A percentile compares a stretch with the other conserved stretches of the same genome.
Conservation (phyloP, 2,797 vertebrate genomes). For the Tenualosa ilisha region DNA sequence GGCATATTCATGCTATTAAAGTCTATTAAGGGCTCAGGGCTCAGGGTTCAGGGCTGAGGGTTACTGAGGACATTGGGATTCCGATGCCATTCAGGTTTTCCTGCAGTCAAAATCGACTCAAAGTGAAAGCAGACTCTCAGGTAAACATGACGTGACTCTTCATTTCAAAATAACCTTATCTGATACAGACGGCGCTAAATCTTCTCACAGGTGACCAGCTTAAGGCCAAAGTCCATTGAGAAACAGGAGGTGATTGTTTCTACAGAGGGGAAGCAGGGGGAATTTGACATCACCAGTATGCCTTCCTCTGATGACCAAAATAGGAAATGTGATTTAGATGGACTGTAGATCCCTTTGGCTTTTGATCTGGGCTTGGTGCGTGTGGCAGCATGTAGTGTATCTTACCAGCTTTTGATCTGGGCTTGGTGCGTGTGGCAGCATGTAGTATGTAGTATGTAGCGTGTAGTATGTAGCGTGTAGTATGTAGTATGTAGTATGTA, state of each 20-base stretch:
- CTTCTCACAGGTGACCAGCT: not conserved
- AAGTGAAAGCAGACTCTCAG: not conserved
- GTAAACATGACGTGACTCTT: not conserved
- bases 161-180: not conserved
- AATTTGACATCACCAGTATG: too few species aligned
- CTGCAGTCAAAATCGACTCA: not conserved
- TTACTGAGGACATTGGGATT: too few species aligned
- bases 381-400: not conserved
- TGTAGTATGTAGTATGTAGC: not conserved
- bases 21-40: too few species aligned
- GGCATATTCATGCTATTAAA: too few species aligned
- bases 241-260: not conserved
- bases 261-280: not conserved
- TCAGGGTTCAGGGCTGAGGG: too few species aligned
- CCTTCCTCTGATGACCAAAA: too few species aligned
- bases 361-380: not conserved
- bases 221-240: not conserved
- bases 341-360: not conserved
- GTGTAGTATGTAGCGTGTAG: too few species aligned
- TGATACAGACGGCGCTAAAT: not conserved
- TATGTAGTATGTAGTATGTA: too few species aligned
- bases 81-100: too few species aligned
- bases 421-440: not conserved
- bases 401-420: constrained; percentile 74
- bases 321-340: not conserved